These are phyloP conservation scores for Vandiemenella viatica DNA, from an alignment of 2,888 invertebrate species.

Conservation along the genomic window DNA sequence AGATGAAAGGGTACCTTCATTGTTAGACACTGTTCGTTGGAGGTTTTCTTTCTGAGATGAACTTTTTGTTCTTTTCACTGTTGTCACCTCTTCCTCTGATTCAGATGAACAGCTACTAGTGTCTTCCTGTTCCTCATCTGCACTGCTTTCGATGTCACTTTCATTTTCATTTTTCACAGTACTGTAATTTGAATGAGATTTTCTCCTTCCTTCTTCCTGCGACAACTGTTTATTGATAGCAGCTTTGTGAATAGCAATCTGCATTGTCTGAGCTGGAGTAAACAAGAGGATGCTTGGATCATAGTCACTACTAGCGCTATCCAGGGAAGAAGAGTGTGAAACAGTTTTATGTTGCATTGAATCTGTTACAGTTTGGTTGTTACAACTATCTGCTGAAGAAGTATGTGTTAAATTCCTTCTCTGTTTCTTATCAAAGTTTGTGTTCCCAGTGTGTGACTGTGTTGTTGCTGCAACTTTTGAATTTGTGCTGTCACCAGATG, in stretches of 20 bases:
- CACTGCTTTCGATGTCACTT: conserved; percentile 12
- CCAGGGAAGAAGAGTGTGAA: conserved; percentile 9
- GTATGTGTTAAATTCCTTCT: conserved; percentile 3
- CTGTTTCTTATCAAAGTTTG: background rate
- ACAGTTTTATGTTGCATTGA: conserved; percentile 2
- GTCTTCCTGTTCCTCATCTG: conserved; percentile 19
- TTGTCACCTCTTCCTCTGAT: conserved; percentile 9
- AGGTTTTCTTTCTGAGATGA: background rate
- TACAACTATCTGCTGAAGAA: conserved; percentile 3
- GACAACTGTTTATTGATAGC: conserved; percentile 30
- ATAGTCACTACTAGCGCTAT: conserved; percentile 17
- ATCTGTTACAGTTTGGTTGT: background rate
- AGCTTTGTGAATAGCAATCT: conserved; percentile 28
- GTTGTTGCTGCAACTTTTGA: conserved; percentile 4
- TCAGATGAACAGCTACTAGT: conserved; percentile 15
- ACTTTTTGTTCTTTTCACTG: background rate
- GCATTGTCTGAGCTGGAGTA: conserved; percentile 27
- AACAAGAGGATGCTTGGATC: conserved; percentile 27
- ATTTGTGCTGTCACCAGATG: background rate
- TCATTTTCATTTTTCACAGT: background rate
- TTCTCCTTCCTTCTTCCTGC: conserved; percentile 22
- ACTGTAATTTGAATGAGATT: background rate
- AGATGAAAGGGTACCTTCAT: background rate
- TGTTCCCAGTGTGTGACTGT: background rate
- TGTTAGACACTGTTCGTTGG: no score